Evolutionary conservation across 2,888 invertebrate genomes (phyloP), one percentile per base, ranked within the genome.

Genomic region (Cantharis flavilabris): DNA sequence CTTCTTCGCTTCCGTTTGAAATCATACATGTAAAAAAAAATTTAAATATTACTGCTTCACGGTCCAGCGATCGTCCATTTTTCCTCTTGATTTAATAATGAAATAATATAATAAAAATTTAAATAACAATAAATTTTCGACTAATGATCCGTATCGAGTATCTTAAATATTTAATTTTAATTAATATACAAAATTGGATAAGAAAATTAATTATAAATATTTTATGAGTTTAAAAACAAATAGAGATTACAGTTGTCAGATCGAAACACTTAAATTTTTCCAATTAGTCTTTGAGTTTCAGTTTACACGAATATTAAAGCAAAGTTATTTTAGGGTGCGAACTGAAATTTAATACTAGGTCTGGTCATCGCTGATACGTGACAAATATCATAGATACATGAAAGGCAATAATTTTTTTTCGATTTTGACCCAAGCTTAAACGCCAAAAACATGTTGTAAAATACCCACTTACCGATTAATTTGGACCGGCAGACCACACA

Each of bases 301-400:
- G 49, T 49, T 49, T 49, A 49, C 49, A 49, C 49, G 49, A 49
- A 49, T 49, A 49, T 49, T 49, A 49, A 49, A 49, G 49, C 28
- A 11, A 49, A 73, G 73, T 73, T 69, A 69, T 73, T 71, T 73
- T 67, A 69, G 76, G 73, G 73, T 76, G 76, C 70, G 76, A 64
- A 71, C 62, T 71, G 78, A 76, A 78, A 78, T 76, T 71, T 73
- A 70, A 76, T 62, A 79, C 73, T 62, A 30, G 16, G 67, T 49
- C 70, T 26, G 78, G 75, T 75, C 73, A 74, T 76, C 76, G 65
- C 62, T 69, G 71, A 76, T 76, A 73, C 78, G 78, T 79, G 78
- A 79, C 78, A 79, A 77, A 76, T 76, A 73, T 71, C 71, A 49
- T 70, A 69, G 62, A 71, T 69, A 69, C 71, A 67, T 63, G 71